Evolutionary conservation across 2,113 vertebrate species (phyloP).

Genomic region (Gasterosteus aculeatus): DNA sequence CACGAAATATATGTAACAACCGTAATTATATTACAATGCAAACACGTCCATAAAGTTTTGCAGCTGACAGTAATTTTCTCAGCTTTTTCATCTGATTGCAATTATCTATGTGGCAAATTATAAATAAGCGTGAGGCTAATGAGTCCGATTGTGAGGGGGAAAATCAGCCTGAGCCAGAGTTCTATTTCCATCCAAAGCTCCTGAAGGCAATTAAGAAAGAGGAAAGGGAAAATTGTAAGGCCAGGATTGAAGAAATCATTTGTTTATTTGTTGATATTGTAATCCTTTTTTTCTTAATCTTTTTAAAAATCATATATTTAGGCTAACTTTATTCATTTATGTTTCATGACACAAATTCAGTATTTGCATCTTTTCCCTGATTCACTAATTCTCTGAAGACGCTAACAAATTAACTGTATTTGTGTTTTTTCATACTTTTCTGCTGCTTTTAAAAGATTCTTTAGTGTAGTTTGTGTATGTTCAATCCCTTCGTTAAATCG

Average conservation of each 20-base stretch:
- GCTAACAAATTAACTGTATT: background rate
- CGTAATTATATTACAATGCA: background rate
- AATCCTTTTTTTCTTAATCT: background rate
- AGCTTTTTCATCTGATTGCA: background rate
- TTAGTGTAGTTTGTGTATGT: background rate
- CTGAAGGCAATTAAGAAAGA: background rate
- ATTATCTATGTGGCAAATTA: slow-evolving; percentile 2
- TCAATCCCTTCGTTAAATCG: background rate
- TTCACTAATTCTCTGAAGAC: background rate
- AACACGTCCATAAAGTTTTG: background rate
- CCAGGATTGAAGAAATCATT: background rate
- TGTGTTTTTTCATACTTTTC: background rate
- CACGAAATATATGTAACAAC: background rate
- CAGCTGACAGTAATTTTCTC: background rate
- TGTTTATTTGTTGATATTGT: background rate
- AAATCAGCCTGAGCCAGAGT: background rate
- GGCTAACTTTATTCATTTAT: background rate
- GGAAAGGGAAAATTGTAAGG: background rate
- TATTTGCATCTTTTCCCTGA: background rate
- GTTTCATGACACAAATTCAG: background rate
- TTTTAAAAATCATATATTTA: background rate
- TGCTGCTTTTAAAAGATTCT: background rate
- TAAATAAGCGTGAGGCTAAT: background rate
- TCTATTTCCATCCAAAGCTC: background rate
- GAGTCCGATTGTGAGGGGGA: background rate